Base-by-base conservation (phyloP, 1,140 invertebrate genomes). In the Drosophila lacteicornis region DNA sequence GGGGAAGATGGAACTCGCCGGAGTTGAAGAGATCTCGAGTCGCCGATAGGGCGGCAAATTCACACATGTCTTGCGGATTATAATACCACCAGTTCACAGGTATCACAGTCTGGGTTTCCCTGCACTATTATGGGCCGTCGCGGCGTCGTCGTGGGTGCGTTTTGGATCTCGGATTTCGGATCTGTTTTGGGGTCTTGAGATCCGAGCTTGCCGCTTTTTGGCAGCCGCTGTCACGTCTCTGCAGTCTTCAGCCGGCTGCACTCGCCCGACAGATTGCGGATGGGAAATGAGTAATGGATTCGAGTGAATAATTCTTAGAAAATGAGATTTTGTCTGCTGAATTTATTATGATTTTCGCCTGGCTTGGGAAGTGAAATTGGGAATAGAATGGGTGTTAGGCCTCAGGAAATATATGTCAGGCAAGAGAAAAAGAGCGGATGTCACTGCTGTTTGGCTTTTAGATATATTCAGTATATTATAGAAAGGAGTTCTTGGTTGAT, bases 11-110 rank as follows among this genome's bases (percentile, higher is more conserved):
- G 30, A 51, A 51, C 27, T 47, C 73, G 36, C 47, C 73, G 42
- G 56, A 62, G 40, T 61, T 57, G 53, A 40, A 45, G 66, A 67
- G 84, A 88, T 88, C 85, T 61, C 38, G 33, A 69, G 57, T 65
- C 55, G 27, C 66, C 75, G 84, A 88, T 88, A 88, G 51, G 68
- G 49, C 80, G 80, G 77, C 78, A 53, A 75, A 88, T 88, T 88
- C 84, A 88, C 84, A 88, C 85, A 88, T 88, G 84, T 90, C 84
- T 88, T 83, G 61, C 56, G 73, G 84, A 88, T 88, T 88, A 88
- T 88, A 88, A 80, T 84, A 40, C 53, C 53, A 36, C 6, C 53
- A 25, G 84, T 74, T 81, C 83, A 81, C 69, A 68, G 80, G 71
- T 87, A 88, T 67, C 73, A 58, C 65, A 63, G 42, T 55, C 68